phyloP scores from a whole-genome alignment of 2,888 invertebrate species.

The Kryphioiulus occultus region DNA sequence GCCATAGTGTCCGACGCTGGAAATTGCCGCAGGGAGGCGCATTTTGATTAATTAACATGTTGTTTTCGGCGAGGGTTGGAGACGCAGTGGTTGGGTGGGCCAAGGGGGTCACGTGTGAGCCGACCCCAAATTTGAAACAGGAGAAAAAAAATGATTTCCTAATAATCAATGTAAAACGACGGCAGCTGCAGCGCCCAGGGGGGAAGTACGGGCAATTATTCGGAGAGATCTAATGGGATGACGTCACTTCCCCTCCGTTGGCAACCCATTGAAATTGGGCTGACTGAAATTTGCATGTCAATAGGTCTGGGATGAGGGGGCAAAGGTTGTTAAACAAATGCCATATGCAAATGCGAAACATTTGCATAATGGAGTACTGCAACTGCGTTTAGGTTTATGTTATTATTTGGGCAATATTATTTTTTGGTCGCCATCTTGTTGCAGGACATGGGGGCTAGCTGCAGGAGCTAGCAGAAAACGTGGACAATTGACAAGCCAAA shows the following conservation, averaged over 20 bases:
- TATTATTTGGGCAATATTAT: conserved; percentile 10
- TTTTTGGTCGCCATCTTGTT: background rate
- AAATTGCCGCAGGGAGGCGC: background rate
- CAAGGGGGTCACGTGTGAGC: background rate
- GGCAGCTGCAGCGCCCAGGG: background rate
- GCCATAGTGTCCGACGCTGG: background rate
- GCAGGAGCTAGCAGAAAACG: background rate
- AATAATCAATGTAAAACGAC: conserved; percentile 35
- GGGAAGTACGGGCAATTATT: conserved; percentile 6
- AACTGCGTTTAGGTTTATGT: background rate
- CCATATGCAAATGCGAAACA: background rate
- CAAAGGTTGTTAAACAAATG: conserved; percentile 25
- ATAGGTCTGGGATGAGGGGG: background rate
- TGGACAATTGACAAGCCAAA: background rate
- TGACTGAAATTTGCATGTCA: background rate
- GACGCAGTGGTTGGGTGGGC: conserved; percentile 29
- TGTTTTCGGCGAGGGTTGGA: background rate
- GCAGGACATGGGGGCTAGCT: background rate
- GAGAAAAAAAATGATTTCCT: background rate
- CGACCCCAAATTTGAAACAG: background rate
- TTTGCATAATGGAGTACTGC: conserved; percentile 8
- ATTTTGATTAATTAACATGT: conserved; percentile 16
- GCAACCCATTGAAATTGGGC: conserved; percentile 20
- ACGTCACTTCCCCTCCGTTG: background rate
- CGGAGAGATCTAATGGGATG: background rate